Conservation (phyloP, 2,888 invertebrate genomes). For the Blera fallax region DNA sequence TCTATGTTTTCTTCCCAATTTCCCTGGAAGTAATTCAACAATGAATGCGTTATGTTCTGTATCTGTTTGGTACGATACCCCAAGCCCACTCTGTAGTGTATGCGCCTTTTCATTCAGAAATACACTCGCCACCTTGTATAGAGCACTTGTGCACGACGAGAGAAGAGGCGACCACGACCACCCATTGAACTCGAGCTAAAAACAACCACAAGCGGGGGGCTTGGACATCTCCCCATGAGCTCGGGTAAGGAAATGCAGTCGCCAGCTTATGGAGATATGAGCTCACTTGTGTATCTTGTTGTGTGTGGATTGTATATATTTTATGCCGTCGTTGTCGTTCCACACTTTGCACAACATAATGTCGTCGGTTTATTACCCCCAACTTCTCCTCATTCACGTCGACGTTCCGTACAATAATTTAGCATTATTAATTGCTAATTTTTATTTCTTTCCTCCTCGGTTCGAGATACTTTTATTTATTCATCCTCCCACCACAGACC, state of each 20-base stretch:
- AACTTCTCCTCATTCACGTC: constrained; percentile 17
- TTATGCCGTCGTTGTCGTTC: constrained; percentile 60
- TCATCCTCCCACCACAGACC: background rate
- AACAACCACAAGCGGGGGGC: constrained; percentile 25
- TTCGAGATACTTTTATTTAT: constrained; percentile 52
- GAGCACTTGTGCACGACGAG: constrained; percentile 52
- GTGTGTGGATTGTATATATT: constrained; percentile 52
- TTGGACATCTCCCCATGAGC: background rate
- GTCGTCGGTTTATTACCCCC: constrained; percentile 66
- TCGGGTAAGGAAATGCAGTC: constrained; percentile 43
- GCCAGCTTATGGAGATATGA: constrained; percentile 29
- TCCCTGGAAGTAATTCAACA: constrained; percentile 68
- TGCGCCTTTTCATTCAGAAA: constrained; percentile 48
- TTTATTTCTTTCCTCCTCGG: constrained; percentile 51
- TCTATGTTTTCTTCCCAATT: constrained; percentile 54
- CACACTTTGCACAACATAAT: constrained; percentile 71
- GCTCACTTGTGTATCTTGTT: background rate
- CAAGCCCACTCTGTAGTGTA: background rate
- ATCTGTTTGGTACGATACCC: constrained; percentile 11
- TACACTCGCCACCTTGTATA: constrained; percentile 33
- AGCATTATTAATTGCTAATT: constrained; percentile 71
- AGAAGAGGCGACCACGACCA: constrained; percentile 49
- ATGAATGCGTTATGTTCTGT: constrained; percentile 66
- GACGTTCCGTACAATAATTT: constrained; percentile 66
- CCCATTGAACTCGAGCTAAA: constrained; percentile 57